phyloP scores from a whole-genome alignment of 2,797 vertebrate genomes.

The Cuculus canorus region DNA sequence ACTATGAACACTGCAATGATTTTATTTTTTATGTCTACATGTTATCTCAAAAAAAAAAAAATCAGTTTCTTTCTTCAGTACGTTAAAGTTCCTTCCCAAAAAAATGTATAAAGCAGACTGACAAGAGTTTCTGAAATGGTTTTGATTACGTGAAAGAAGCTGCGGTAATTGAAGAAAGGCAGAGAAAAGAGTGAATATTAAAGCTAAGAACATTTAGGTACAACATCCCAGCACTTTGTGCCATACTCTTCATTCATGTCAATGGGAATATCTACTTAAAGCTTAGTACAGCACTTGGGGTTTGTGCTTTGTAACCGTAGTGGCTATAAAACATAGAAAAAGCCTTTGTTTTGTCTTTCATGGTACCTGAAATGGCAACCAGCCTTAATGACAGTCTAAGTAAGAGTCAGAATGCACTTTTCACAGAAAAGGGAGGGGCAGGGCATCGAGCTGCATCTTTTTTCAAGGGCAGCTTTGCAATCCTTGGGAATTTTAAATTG shows the following conservation, averaged over 20 bases:
- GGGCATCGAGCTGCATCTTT: conserved; percentile 22
- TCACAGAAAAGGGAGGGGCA: not conserved
- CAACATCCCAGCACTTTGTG: not conserved
- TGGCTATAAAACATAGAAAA: not conserved
- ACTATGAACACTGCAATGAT: not conserved
- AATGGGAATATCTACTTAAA: not conserved
- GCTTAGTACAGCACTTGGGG: not conserved
- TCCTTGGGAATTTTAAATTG: conserved; percentile 47
- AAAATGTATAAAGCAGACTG: not conserved
- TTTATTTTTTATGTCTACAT: not conserved
- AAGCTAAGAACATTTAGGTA: not conserved
- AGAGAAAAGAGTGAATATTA: conserved; percentile 34
- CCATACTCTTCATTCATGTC: not conserved
- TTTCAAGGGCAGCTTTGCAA: conserved; percentile 19
- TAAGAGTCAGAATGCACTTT: not conserved
- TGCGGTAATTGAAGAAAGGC: conserved; percentile 5
- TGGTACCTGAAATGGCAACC: conserved; percentile 13
- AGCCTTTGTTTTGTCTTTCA: conserved; percentile 17
- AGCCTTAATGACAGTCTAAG: not conserved
- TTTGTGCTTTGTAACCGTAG: not conserved
- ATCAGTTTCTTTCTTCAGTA: not conserved
- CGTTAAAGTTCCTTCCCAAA: not conserved
- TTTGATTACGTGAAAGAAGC: not conserved
- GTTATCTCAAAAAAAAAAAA: not conserved
- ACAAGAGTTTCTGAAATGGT: not conserved